Base-by-base conservation (phyloP, 2,888 invertebrate genomes). In the Agrochola lota region DNA sequence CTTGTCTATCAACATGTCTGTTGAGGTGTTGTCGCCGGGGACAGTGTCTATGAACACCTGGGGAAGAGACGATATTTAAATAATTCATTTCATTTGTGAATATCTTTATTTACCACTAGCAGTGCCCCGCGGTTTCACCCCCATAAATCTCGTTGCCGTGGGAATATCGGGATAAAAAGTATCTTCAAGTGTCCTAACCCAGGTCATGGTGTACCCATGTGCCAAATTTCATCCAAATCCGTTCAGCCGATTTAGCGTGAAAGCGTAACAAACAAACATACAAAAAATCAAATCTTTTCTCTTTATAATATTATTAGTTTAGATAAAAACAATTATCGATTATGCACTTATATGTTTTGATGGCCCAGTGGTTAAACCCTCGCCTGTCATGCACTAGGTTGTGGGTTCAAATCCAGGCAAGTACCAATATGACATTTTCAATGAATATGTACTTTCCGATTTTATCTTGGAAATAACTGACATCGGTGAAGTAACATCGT, bases 41-140 rank as follows among this genome's bases (percentile, higher is more conserved):
- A 91, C 90, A 3, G 92, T 89, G 84, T 95, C 94, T 59, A 94
- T 82, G 88, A 96, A 96, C 0, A 96, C 96, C 96, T 96, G 92
- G 23, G 52, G 81, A 26, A n/a, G 35, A 57, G 2, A n/a, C 3
- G 17, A 17, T n/a, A 55, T 17, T 68, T 23, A 49, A 46, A 40
- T 40, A 20, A 40, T 23, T 35, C 6, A 23, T 35, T 63, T 23
- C 0, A 20, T 30, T 60, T 62, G 20, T 8, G 26, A 60, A 60
- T 60, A 26, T 59, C 15, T 26, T 11, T 57, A 57, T 2, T n/a
- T 5, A 57, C n/a, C 6, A n/a, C 4, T 35, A 35, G 35, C 35
- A 35, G 35, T 35, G 35, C 35, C 35, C 35, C 2, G 3, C 3
- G 35, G 35, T 35, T 35, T 35, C 35, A 35, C 35, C 35, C 0